A percentile compares a stretch with the other conserved stretches of the same genome.
These are phyloP conservation scores for Papio anubis DNA, from an alignment of 2,113 vertebrate genomes.

Conservation along the genomic window DNA sequence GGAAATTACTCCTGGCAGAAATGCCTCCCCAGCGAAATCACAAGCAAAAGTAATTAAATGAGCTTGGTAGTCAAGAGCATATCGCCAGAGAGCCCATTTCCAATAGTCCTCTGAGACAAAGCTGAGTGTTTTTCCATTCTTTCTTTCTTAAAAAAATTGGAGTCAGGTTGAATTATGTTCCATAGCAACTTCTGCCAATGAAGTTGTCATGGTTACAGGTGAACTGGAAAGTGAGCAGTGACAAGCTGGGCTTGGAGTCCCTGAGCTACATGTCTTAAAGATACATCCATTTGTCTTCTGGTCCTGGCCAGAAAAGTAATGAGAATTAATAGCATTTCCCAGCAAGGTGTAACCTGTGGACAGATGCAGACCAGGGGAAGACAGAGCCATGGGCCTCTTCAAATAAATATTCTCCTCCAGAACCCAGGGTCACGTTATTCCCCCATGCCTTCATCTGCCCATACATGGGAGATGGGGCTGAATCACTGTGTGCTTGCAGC, in stretches of 20 bases:
- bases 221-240: slow-evolving; percentile 58
- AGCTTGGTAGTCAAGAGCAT: slow-evolving; percentile 70
- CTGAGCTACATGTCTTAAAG: background rate
- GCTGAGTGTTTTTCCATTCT: background rate
- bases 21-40: slow-evolving; percentile 74
- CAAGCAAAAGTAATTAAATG: slow-evolving; percentile 80
- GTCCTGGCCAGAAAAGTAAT: background rate
- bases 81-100: slow-evolving; percentile 60
- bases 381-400: background rate
- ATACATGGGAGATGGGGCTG: rapidly evolving
- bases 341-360: background rate
- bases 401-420: background rate
- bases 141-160: slow-evolving; percentile 26
- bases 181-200: slow-evolving; percentile 68
- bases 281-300: slow-evolving; percentile 32
- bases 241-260: slow-evolving; percentile 39
- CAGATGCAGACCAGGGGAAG: background rate
- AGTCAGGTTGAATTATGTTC: slow-evolving; percentile 66
- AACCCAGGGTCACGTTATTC: background rate
- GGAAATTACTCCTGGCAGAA: slow-evolving; percentile 39
- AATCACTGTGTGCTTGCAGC: background rate
- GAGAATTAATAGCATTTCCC: background rate
- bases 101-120: slow-evolving; percentile 6
- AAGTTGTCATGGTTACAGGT: slow-evolving; percentile 84
- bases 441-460: background rate